Conservation (phyloP, 2,797 vertebrate genomes). For the Percopsis omiscomaycus region DNA sequence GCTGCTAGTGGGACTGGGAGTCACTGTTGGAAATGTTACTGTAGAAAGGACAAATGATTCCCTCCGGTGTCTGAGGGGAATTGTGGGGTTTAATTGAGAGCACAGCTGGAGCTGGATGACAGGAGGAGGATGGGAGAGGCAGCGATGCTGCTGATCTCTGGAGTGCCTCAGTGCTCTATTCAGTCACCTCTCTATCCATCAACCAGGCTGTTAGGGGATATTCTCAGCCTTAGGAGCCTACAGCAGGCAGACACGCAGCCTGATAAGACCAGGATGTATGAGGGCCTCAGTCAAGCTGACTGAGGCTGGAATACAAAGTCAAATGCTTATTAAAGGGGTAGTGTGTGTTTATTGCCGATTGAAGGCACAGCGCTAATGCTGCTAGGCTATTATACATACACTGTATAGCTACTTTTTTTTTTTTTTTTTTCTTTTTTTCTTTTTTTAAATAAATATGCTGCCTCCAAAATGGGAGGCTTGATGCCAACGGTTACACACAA, state of each 20-base stretch:
- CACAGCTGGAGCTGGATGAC: slow-evolving; percentile 48
- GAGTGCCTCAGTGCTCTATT: slow-evolving; percentile 42
- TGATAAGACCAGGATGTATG: slow-evolving; percentile 3
- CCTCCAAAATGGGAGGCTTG: no score
- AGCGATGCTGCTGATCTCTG: slow-evolving; percentile 18
- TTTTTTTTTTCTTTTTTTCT: no score
- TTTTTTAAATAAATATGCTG: no score
- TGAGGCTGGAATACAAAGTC: neutral
- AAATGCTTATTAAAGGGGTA: slow-evolving; percentile 4
- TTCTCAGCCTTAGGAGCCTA: slow-evolving; percentile 30
- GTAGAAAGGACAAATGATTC: slow-evolving; percentile 49
- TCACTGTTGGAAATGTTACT: slow-evolving; percentile 26
- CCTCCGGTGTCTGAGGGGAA: slow-evolving; percentile 35
- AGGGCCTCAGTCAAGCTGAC: neutral
- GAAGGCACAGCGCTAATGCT: no score
- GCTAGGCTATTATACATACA: no score
- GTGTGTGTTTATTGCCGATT: no score
- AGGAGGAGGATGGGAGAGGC: slow-evolving; percentile 17
- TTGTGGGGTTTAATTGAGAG: slow-evolving; percentile 60
- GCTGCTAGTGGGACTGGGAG: slow-evolving; percentile 21
- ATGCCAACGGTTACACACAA: no score
- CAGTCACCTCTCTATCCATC: slow-evolving; percentile 50
- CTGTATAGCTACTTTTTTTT: no score
- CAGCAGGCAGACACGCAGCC: slow-evolving; percentile 26
- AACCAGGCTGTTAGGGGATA: slow-evolving; percentile 51